These are phyloP conservation scores for Cylloceria caligata DNA, from an alignment of 2,888 invertebrate species.

Conservation along the genomic window DNA sequence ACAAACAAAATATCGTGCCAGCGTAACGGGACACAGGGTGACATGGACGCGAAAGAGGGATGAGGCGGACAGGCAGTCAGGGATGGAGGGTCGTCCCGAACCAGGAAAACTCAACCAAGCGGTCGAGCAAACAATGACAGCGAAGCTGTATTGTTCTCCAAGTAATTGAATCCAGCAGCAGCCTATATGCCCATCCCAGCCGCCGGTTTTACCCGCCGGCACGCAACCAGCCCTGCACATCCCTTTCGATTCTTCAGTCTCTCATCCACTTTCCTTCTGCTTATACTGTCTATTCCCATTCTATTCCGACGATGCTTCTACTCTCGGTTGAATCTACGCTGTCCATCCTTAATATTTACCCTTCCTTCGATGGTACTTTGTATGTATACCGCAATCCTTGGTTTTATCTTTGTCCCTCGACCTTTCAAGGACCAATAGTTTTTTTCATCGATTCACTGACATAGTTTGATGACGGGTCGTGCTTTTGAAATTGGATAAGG, in stretches of 20 bases:
- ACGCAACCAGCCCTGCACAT: slow-evolving; percentile 68
- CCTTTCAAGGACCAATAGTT: slow-evolving; percentile 40
- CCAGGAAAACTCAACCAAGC: slow-evolving; percentile 81
- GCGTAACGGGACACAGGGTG: slow-evolving; percentile 75
- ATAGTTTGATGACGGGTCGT: slow-evolving; percentile 8
- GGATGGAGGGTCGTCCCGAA: slow-evolving; percentile 73
- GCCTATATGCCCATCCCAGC: slow-evolving; percentile 66
- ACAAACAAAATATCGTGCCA: slow-evolving; percentile 82
- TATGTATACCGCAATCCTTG: neutral
- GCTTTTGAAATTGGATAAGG: slow-evolving; percentile 26
- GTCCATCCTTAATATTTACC: slow-evolving; percentile 58
- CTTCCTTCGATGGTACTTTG: slow-evolving; percentile 27
- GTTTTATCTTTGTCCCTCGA: neutral
- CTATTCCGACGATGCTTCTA: slow-evolving; percentile 55
- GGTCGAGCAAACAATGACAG: slow-evolving; percentile 83
- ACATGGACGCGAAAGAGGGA: slow-evolving; percentile 62
- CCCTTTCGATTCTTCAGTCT: slow-evolving; percentile 68
- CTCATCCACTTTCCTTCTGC: slow-evolving; percentile 64
- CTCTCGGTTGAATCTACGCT: slow-evolving; percentile 69
- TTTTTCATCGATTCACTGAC: slow-evolving; percentile 31
- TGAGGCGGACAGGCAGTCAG: slow-evolving; percentile 57
- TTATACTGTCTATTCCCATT: slow-evolving; percentile 54
- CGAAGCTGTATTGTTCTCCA: slow-evolving; percentile 83
- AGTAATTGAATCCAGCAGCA: slow-evolving; percentile 83
- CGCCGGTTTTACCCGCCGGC: slow-evolving; percentile 74